Conservation (phyloP, 2,797 vertebrate species). For the Scleropages formosus region DNA sequence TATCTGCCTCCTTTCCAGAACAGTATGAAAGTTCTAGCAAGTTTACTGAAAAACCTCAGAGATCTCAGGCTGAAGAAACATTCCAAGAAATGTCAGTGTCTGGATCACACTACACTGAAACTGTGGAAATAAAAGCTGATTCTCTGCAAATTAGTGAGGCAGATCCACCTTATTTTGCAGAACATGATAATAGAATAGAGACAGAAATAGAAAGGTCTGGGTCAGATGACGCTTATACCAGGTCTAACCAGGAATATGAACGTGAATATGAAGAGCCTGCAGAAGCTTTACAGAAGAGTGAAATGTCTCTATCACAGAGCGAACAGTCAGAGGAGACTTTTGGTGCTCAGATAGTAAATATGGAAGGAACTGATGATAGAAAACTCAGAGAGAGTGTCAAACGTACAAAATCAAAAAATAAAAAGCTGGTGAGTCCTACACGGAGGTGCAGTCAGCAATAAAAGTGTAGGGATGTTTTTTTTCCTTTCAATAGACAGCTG, state of each 20-base stretch:
- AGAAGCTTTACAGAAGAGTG: background rate
- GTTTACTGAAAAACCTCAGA: background rate
- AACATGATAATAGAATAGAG: background rate
- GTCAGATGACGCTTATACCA: background rate
- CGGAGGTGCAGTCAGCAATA: conserved; percentile 23
- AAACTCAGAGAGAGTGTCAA: conserved; percentile 15
- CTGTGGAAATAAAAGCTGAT: conserved; percentile 1
- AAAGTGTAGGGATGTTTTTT: background rate
- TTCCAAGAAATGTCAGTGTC: background rate
- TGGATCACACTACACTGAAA: background rate
- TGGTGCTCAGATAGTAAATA: background rate
- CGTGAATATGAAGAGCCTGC: background rate
- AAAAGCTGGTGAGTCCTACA: conserved; percentile 12
- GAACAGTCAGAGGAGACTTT: background rate
- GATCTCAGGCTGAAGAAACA: background rate
- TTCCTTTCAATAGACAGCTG: too few species aligned
- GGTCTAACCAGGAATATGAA: background rate
- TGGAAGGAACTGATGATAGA: background rate
- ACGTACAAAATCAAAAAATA: conserved; percentile 7
- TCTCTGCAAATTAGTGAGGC: conserved; percentile 8
- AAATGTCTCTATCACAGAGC: background rate
- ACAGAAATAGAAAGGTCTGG: background rate
- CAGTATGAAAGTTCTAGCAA: too few species aligned
- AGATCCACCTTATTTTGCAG: background rate
- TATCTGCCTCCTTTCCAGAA: background rate